Percentiles rank a stretch among this genome's conserved stretches.
Conservation (phyloP, 2,797 vertebrate genomes). For the Oceanodroma leucorhoa region DNA sequence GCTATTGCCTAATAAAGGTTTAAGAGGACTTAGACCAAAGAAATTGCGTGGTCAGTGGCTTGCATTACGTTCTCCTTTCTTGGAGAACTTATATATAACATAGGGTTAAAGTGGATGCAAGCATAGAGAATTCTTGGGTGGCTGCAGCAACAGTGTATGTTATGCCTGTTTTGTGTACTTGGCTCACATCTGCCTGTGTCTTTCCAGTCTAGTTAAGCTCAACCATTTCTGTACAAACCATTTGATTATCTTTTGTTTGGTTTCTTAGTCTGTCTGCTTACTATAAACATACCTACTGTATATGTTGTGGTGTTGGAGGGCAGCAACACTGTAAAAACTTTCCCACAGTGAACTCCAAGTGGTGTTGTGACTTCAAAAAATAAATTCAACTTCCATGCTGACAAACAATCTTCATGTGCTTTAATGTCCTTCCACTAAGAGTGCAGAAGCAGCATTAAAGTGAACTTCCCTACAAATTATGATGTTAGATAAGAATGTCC, state of each 20-base stretch:
- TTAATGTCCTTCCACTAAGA: constrained; percentile 59
- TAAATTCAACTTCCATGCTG: constrained; percentile 38
- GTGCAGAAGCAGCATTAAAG: constrained; percentile 57
- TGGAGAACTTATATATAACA: accelerated
- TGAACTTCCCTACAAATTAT: constrained; percentile 59
- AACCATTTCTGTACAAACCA: constrained; percentile 4
- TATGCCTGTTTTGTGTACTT: neutral
- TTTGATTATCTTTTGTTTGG: constrained; percentile 55
- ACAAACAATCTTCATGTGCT: constrained; percentile 32
- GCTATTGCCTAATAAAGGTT: neutral
- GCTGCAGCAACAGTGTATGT: neutral
- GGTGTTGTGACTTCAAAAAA: constrained; percentile 53
- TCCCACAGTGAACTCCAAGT: constrained; percentile 61
- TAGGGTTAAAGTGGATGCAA: neutral
- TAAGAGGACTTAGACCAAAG: neutral
- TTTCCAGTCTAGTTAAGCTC: constrained; percentile 48
- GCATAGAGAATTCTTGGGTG: neutral
- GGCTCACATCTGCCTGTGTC: constrained; percentile 14
- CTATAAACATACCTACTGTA: constrained; percentile 61
- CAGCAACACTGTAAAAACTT: constrained; percentile 47
- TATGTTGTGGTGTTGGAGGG: constrained; percentile 31
- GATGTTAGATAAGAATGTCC: constrained; percentile 68
- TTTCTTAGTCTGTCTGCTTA: constrained; percentile 51
- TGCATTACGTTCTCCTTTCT: accelerated
- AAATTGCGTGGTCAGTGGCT: accelerated